Percentiles rank a stretch among this genome's conserved stretches.
These are phyloP conservation scores for Ptychadena robeensis DNA, from an alignment of 2,797 vertebrate species.

Conservation along the genomic window DNA sequence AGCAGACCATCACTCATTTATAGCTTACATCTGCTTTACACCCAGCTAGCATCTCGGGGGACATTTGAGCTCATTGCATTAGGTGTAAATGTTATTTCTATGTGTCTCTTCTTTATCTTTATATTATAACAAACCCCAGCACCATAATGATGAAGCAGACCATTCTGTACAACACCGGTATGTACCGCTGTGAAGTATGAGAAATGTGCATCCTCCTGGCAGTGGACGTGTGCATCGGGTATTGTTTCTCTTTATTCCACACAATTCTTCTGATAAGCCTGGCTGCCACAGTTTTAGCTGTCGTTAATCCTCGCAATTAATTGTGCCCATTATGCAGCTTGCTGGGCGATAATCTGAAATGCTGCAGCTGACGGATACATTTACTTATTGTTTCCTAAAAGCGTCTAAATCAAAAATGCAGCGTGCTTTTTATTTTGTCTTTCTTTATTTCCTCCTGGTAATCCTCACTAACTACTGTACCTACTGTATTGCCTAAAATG, in stretches of 20 bases:
- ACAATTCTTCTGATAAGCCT: slow-evolving; percentile 4
- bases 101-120: too few species aligned
- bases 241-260: background rate
- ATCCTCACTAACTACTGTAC: too few species aligned
- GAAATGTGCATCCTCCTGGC: background rate
- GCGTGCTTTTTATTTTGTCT: too few species aligned
- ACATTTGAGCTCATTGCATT: too few species aligned
- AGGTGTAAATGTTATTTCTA: too few species aligned
- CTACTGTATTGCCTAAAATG: too few species aligned
- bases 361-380: background rate
- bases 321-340: background rate
- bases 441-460: too few species aligned
- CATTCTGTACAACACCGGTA: background rate
- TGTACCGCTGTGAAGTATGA: background rate
- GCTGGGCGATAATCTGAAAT: background rate
- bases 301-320: background rate
- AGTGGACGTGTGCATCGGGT: background rate
- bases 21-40: too few species aligned
- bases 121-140: background rate
- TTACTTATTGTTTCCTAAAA: background rate
- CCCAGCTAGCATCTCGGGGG: too few species aligned
- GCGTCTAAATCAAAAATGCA: background rate
- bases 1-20: too few species aligned
- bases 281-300: background rate
- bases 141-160: background rate